Evolutionary conservation across 2,888 invertebrate genomes (phyloP), one percentile per base, ranked within the genome.

Genomic region (Cephus sareptanus): DNA sequence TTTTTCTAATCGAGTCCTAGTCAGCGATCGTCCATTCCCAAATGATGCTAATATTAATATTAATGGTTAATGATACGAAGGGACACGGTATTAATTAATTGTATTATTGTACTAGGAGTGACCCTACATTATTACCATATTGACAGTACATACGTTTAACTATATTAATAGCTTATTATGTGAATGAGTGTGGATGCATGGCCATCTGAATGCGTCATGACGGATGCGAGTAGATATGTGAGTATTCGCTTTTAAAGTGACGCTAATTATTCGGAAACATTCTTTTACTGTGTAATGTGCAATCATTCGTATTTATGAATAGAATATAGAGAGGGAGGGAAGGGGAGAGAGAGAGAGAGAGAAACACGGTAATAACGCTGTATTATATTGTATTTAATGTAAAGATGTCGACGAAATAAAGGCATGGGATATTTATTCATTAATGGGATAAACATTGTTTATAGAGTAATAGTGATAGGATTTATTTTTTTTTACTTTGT

Each of bases 391-490:
- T 90, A 90, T 83, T 86, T 88, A 87, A 86, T 87, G 86, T 86
- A 83, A 85, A 83, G 75, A 83, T 85, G 85, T 86, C 85, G 80
- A 82, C 86, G 84, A 87, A 89, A 90, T 90, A 90, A 90, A 90
- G 87, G 89, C 80, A 85, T 79, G 83, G 85, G 85, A 89, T 90
- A 90, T 90, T 90, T 90, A 90, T 90, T 90, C 90, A 90, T 85
- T 9, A 23, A 23, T 56, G 40, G 6, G 40, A 56, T 56, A 23
- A 56, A 56, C 23, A 56, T 56, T 23, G 40, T 56, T 56, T 56
- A 56, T 40, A 40, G 40, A 37, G 37, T 37, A 12, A 12, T 37
- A 35, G 11, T 13, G 37, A 37, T 37, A 15, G 15, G 40, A 56
- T 23, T 23, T 23, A 23, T 56, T 56, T 23, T 23, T 1, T 15